Percentiles rank a stretch among this genome's conserved stretches.
These are phyloP conservation scores for Drosophila carrolli DNA, from an alignment of 1,140 invertebrate genomes.

Conservation along the genomic window DNA sequence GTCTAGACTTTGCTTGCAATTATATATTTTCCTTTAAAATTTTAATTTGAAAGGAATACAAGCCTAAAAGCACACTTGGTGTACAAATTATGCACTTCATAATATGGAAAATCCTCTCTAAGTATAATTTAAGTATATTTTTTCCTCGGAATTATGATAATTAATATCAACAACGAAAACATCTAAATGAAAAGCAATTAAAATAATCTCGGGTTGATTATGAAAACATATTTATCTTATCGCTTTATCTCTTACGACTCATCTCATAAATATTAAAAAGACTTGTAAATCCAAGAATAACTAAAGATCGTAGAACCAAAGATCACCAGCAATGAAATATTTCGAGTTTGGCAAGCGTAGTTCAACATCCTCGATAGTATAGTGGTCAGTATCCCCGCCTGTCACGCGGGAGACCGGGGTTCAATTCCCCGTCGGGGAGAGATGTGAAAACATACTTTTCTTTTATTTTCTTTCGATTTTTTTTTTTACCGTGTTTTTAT, in stretches of 20 bases:
- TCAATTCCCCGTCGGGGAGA: constrained; percentile 85
- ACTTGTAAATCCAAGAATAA: background rate
- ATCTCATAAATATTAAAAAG: background rate
- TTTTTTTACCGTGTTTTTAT: background rate
- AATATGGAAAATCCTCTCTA: background rate
- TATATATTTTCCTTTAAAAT: no score
- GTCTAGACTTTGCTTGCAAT: background rate
- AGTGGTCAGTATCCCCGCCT: constrained; percentile 84
- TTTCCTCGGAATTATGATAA: no score
- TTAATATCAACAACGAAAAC: no score
- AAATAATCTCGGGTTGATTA: background rate
- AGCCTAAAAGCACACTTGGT: no score
- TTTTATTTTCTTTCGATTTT: background rate
- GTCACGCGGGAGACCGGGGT: constrained; percentile 86
- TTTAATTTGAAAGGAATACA: background rate
- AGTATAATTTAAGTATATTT: no score
- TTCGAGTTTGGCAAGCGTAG: constrained; percentile 64
- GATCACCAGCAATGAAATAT: background rate
- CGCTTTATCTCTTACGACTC: background rate
- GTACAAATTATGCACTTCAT: no score
- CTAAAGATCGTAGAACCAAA: background rate
- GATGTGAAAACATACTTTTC: background rate
- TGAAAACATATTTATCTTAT: background rate
- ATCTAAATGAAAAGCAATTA: no score
- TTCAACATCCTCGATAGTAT: constrained; percentile 81